Conservation (phyloP, 1,140 invertebrate species). For the Zaprionus vittiger region DNA sequence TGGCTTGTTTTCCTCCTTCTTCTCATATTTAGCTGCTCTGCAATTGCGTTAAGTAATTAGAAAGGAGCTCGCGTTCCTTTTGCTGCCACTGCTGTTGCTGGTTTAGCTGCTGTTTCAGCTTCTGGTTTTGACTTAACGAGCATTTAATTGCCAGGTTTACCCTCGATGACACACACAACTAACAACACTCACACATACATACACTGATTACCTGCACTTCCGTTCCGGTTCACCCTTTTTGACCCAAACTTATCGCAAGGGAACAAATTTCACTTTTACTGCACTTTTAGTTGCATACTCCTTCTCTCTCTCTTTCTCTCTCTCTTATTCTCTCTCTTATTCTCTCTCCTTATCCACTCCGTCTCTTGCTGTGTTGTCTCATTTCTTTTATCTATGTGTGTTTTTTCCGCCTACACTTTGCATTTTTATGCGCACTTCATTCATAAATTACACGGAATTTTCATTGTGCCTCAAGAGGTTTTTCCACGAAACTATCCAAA, state of each 20-base stretch:
- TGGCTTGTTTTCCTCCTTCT: constrained; percentile 20
- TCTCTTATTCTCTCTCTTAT: constrained; percentile 33
- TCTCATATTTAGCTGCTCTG: constrained; percentile 21
- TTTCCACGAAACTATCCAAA: constrained; percentile 32
- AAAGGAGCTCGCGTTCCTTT: constrained; percentile 32
- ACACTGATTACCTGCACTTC: constrained; percentile 63
- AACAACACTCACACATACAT: constrained; percentile 25
- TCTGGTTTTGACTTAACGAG: constrained; percentile 76
- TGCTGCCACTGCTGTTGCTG: constrained; percentile 41
- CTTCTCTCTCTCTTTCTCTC: constrained; percentile 19
- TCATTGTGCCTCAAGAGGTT: constrained; percentile 30
- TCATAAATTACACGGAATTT: constrained; percentile 76
- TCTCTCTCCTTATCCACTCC: constrained; percentile 8
- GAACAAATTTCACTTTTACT: constrained; percentile 37
- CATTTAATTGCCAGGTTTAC: constrained; percentile 69
- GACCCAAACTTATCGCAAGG: constrained; percentile 15
- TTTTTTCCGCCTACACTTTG: constrained; percentile 37
- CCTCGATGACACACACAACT: constrained; percentile 49
- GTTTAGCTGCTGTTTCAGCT: constrained; percentile 48
- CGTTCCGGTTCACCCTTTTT: constrained; percentile 67
- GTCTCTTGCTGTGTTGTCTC: constrained; percentile 11
- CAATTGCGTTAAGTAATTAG: constrained; percentile 52
- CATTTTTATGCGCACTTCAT: constrained; percentile 53
- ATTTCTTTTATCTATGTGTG: constrained; percentile 1
- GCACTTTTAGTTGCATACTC: constrained; percentile 33